Evolutionary conservation across 1,140 invertebrate species (phyloP), one percentile per base, ranked within the genome.

Genomic region (Halesus radiatus): DNA sequence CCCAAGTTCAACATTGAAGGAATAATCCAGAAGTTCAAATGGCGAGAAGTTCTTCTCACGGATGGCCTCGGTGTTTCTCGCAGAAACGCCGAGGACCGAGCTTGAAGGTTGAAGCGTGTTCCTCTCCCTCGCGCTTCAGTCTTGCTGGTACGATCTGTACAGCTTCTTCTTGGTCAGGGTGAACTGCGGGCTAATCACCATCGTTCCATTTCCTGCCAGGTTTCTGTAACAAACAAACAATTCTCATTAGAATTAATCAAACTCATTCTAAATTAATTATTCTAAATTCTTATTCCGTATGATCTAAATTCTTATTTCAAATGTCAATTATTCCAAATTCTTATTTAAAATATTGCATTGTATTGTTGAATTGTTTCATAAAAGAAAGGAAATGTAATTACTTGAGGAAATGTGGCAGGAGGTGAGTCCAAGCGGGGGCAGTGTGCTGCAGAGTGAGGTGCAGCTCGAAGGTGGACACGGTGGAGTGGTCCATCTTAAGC

Each of bases 371-470:
- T 8, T 13, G 1, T 8, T 8, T 45, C 37, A 13, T 13, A 16
- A 16, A n/a, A 37, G 62, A 66, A 16, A 72, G 37, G 52, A 72
- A 7, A n/a, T 10, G 84, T 84, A 93, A 94, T 93, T 88, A 96
- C 95, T 95, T 96, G 88, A 96, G 91, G 88, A 96, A 96, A 87
- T 95, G 94, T 85, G 95, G 95, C 87, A 96, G 90, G 83, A 95
- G 88, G 81, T 93, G 94, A 80, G 95, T 94, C 96, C 96, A 97
- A 81, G 94, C 93, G 78, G 93, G 94, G 50, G 92, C 91, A 84
- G 95, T 94, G 86, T 96, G 95, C 87, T 95, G 95, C 32, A 97
- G 90, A 18, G 95, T 96, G 37, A 96, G 89, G 86, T 94, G 95
- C 79, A 96, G 90, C 88, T 97, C 95, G 85, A 97, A 97, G 23